Conservation (phyloP, 2,888 invertebrate genomes). For the Alviniconcha strummeri region DNA sequence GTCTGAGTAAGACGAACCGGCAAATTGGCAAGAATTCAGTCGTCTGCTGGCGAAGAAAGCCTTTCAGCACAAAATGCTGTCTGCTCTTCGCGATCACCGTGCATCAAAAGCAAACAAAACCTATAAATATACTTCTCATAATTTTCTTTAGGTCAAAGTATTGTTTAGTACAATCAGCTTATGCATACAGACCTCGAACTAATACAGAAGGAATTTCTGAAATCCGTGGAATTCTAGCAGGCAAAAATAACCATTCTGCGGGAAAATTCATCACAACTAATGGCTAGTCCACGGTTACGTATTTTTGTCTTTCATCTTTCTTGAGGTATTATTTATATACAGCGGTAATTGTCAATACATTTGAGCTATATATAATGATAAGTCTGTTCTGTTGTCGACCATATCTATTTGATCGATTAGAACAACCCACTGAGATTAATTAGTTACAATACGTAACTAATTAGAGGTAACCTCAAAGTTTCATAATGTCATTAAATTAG, state of each 20-base stretch:
- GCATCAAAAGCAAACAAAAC: neutral
- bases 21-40: conserved; percentile 27
- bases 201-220: conserved; percentile 21
- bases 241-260: conserved; percentile 30
- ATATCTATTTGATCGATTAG: too few species aligned
- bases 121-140: too few species aligned
- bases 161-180: too few species aligned
- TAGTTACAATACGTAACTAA: too few species aligned
- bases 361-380: too few species aligned
- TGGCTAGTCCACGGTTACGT: neutral
- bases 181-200: too few species aligned
- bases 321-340: neutral
- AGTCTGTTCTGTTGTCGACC: too few species aligned
- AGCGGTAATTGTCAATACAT: too few species aligned
- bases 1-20: neutral
- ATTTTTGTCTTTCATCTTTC: neutral
- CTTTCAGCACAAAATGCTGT: conserved; percentile 13
- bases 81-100: neutral
- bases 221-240: conserved; percentile 32
- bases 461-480: too few species aligned
- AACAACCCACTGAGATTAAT: too few species aligned
- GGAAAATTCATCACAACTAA: neutral
- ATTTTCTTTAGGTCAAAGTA: too few species aligned
- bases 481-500: too few species aligned
- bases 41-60: conserved; percentile 9